phyloP scores from a whole-genome alignment of 2,888 invertebrate genomes.

The Blastobasis adustella region DNA sequence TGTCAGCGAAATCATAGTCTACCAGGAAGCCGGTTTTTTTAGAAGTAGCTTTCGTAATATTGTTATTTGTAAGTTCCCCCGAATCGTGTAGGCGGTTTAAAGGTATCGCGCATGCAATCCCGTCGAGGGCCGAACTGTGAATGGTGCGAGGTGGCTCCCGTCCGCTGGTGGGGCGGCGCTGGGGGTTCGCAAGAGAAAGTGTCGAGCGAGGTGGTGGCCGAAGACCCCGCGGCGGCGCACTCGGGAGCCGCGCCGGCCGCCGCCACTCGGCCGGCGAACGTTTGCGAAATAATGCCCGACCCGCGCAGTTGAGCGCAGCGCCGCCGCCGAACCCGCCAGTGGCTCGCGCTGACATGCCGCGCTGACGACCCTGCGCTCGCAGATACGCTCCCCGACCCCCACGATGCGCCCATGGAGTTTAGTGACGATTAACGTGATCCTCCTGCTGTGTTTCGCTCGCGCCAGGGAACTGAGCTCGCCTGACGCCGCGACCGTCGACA shows the following conservation, averaged over 20 bases:
- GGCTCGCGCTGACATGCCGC: constrained; percentile 58
- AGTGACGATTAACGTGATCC: constrained; percentile 56
- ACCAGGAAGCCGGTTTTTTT: no score
- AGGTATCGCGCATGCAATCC: no score
- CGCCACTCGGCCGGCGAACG: constrained; percentile 62
- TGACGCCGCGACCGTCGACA: constrained; percentile 37
- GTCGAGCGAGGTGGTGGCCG: constrained; percentile 53
- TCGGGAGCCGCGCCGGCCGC: constrained; percentile 64
- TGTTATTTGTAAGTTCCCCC: no score
- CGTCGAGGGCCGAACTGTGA: neutral
- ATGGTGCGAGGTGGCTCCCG: neutral
- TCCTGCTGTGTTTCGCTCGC: constrained; percentile 31
- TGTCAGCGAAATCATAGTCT: no score
- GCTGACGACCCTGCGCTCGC: constrained; percentile 54
- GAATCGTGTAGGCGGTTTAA: no score
- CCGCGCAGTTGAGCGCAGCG: constrained; percentile 31
- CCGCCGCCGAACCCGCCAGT: constrained; percentile 53
- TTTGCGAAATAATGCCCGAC: constrained; percentile 64
- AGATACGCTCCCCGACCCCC: constrained; percentile 36
- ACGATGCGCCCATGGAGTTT: constrained; percentile 69
- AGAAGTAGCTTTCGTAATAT: no score
- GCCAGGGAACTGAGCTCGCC: constrained; percentile 46
- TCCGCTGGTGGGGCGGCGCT: constrained; percentile 7
- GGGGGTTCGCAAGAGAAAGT: constrained; percentile 50
- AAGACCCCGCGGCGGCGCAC: constrained; percentile 46